These are phyloP conservation scores for Hormaphis cornu DNA, from an alignment of 1,140 invertebrate species.

Conservation along the genomic window DNA sequence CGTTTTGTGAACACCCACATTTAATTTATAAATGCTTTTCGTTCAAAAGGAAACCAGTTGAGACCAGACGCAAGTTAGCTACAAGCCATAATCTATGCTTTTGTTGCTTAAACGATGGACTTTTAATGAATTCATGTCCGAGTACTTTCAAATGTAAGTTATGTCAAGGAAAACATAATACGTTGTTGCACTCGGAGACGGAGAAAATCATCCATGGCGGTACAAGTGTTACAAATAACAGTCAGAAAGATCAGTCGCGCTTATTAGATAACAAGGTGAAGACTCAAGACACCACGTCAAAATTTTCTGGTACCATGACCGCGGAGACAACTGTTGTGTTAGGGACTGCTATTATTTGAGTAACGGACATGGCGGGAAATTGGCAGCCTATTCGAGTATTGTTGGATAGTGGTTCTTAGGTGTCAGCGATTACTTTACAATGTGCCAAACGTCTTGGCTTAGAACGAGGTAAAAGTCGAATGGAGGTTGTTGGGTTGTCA, in stretches of 20 bases:
- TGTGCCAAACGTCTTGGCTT: background rate
- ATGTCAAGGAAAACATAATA: background rate
- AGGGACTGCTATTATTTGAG: background rate
- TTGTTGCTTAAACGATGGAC: background rate
- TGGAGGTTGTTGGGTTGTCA: background rate
- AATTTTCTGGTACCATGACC: background rate
- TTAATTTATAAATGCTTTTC: background rate
- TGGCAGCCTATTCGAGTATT: background rate
- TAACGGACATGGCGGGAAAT: background rate
- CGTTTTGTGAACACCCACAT: background rate
- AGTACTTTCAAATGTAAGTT: background rate
- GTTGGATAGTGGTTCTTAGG: background rate
- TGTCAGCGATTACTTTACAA: background rate
- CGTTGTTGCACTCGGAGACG: background rate
- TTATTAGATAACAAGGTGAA: background rate
- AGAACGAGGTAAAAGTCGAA: background rate
- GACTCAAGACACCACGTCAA: background rate
- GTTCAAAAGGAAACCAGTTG: background rate
- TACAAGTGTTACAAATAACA: background rate
- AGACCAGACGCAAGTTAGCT: background rate
- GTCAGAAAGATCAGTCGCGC: background rate
- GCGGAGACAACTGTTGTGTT: background rate
- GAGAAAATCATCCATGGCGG: no score
- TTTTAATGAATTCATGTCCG: background rate
- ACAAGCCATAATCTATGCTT: background rate